Conservation (phyloP, 1,140 invertebrate species). For the Asbolus verrucosus region DNA sequence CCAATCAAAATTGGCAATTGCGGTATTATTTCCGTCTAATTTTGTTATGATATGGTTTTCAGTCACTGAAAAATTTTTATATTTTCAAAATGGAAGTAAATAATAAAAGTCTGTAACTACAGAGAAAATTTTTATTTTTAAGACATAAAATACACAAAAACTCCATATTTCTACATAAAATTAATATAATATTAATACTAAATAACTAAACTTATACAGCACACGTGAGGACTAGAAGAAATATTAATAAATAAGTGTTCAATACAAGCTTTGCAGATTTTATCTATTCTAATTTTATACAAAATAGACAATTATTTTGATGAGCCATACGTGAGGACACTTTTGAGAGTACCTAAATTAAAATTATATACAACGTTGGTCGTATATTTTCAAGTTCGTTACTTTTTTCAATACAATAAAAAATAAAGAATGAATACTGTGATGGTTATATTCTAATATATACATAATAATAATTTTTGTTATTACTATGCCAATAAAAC, state of each 20-base stretch:
- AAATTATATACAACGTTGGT: slow-evolving; percentile 15
- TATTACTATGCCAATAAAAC: no score
- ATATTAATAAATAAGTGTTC: slow-evolving; percentile 21
- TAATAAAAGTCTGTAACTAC: no score
- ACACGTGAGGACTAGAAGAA: slow-evolving; percentile 15
- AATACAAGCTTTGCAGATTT: neutral
- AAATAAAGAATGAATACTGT: slow-evolving; percentile 1
- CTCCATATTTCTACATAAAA: no score
- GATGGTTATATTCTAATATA: no score
- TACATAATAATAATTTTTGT: no score
- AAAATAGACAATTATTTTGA: slow-evolving; percentile 13
- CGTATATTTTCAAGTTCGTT: neutral
- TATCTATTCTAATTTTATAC: slow-evolving; percentile 12
- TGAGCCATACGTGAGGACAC: slow-evolving; percentile 6
- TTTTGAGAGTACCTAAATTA: slow-evolving; percentile 9
- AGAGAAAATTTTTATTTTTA: no score
- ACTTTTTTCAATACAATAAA: neutral
- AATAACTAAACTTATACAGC: slow-evolving; percentile 7
- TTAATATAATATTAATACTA: slow-evolving; percentile 3
- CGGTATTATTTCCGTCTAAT: no score
- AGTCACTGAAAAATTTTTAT: no score
- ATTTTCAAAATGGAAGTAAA: no score
- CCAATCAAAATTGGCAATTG: no score
- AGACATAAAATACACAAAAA: no score
- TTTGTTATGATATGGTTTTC: no score